phyloP scores from a whole-genome alignment of 2,113 vertebrate genomes.

The Mixornis gularis region DNA sequence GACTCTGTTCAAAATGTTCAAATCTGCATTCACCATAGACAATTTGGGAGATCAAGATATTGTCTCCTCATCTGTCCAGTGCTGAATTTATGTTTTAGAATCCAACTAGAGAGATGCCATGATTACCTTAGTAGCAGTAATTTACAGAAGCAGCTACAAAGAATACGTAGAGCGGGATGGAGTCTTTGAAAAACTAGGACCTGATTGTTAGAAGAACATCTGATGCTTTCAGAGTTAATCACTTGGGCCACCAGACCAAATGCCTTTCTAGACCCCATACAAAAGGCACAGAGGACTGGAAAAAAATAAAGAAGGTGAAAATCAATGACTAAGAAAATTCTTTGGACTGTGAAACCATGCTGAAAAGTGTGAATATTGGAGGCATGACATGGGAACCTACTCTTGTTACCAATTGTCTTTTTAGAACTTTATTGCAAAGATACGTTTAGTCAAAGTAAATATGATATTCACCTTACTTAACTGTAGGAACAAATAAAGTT shows the following conservation, averaged over 20 bases:
- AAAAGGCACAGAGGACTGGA: not conserved
- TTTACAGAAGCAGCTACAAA: not conserved
- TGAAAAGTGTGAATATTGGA: not conserved
- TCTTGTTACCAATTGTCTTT: not conserved
- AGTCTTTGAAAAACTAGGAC: not conserved
- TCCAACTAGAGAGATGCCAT: not conserved
- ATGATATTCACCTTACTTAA: not conserved
- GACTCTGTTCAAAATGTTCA: not conserved
- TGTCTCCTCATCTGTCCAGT: not conserved
- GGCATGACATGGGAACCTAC: not conserved
- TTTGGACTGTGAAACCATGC: not conserved
- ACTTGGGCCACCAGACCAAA: not conserved
- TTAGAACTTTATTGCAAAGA: not conserved
- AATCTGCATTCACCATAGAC: not conserved
- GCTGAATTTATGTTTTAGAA: not conserved
- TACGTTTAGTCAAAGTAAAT: not conserved
- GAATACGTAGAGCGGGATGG: not conserved
- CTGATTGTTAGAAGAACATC: not conserved
- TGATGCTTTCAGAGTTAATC: not conserved
- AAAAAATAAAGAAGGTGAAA: not conserved
- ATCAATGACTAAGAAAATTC: not conserved
- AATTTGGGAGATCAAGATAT: not conserved
- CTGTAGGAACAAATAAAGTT: not conserved
- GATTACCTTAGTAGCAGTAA: not conserved
- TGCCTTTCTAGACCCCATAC: not conserved